Conservation (phyloP, 2,113 vertebrate genomes). For the Myotis brandtii region DNA sequence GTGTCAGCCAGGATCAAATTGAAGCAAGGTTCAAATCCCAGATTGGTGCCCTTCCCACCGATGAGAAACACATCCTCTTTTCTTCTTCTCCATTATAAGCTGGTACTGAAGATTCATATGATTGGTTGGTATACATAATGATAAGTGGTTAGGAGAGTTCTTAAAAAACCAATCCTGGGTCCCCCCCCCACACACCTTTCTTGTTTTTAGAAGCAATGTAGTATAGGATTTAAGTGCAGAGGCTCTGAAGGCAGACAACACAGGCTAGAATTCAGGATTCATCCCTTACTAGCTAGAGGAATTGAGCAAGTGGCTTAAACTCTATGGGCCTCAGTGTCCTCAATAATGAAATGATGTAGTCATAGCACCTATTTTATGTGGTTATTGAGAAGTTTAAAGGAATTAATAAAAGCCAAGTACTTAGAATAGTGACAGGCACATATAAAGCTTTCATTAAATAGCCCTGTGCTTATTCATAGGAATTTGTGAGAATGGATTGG, state of each 20-base stretch:
- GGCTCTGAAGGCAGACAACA: not conserved
- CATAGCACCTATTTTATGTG: not conserved
- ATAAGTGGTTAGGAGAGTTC: not conserved
- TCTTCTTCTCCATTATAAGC: not conserved
- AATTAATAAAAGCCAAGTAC: not conserved
- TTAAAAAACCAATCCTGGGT: not conserved
- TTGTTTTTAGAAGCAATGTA: not conserved
- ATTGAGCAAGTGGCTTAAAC: not conserved
- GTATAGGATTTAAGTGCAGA: not conserved
- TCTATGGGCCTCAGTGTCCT: not conserved
- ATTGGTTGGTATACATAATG: not conserved
- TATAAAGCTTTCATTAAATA: not conserved
- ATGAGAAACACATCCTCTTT: not conserved
- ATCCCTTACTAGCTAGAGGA: not conserved
- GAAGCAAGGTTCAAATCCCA: not conserved
- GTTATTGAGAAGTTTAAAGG: not conserved
- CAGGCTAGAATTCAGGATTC: not conserved
- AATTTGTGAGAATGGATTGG: not conserved
- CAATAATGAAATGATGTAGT: not conserved
- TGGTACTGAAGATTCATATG: not conserved
- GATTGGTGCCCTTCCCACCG: not conserved
- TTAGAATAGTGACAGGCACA: not conserved
- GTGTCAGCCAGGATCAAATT: not conserved
- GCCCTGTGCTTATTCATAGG: not conserved
- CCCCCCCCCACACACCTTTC: too few relatives aligned